Base-by-base conservation (phyloP, 1,140 invertebrate species). In the Drosophila pallidifrons region DNA sequence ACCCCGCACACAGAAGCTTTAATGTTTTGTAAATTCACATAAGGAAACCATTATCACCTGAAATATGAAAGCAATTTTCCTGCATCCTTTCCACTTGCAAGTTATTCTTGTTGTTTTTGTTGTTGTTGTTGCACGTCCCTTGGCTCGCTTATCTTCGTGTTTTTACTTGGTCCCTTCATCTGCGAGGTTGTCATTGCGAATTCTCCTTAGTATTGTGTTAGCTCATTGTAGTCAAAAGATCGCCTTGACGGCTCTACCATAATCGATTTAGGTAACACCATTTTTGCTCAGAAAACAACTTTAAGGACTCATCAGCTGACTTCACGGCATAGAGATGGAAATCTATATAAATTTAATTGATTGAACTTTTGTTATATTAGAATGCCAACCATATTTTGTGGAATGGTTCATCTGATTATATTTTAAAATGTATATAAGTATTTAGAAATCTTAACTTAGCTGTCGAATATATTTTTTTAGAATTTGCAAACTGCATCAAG, bases 11-110 rank as follows among this genome's bases (percentile, higher is more conserved):
- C 68, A 75, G 81, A 66, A 91, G 79, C 90, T 81, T 87, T 89
- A 91, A 91, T 91, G 90, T 82, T 91, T 91, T 90, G 86, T 91
- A 91, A 91, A 90, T 90, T 91, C 90, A 91, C 90, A 91, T 91
- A 91, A 91, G 90, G 90, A 91, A 91, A 88, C 90, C 82, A 91
- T 91, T 91, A 91, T 82, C 90, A 91, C 90, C 90, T 91, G 90
- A 91, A 90, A 88, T 91, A 91, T 91, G 86, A 83, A 87, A 90
- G 82, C 86, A 87, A 91, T 91, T 91, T 91, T 81, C 89, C 93
- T 94, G 38, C 90, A 89, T 89, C 75, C 86, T 86, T 83, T 89
- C 65, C 32, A 28, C 57, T 66, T 59, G 30, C 16, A 46, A 52
- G 16, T 32, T 54, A 6, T 35, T 54, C n/a, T 64, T 35, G 5